Evolutionary conservation across 2,113 vertebrate genomes (phyloP).

Genomic region (Periophthalmus modestus): DNA sequence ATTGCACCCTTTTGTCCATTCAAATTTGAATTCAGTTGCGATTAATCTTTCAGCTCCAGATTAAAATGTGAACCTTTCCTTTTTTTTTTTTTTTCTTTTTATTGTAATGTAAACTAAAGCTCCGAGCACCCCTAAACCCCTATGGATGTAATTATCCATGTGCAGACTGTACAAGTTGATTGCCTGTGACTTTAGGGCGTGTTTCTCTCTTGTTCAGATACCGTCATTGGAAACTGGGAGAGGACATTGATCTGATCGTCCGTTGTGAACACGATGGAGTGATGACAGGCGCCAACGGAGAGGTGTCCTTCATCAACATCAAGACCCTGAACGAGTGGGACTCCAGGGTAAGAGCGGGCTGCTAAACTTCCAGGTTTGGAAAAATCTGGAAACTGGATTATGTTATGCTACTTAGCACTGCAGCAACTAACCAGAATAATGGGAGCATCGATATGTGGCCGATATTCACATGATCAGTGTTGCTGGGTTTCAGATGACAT

Average conservation of each 20-base stretch:
- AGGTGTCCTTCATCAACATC: constrained; percentile 97
- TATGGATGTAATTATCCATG: neutral
- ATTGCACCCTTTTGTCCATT: no score
- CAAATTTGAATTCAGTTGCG: no score
- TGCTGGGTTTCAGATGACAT: no score
- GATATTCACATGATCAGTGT: no score
- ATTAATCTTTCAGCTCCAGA: no score
- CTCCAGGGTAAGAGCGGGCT: constrained; percentile 83
- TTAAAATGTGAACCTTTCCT: no score
- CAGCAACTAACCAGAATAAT: no score
- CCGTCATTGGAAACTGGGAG: constrained; percentile 96
- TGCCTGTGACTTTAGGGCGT: neutral
- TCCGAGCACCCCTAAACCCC: no score
- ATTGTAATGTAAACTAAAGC: no score
- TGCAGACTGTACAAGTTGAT: neutral
- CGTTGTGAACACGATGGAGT: constrained; percentile 97
- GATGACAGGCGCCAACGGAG: constrained; percentile 96
- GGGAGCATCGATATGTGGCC: no score
- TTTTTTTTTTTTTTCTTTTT: no score
- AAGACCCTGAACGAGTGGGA: constrained; percentile 99
- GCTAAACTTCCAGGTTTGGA: neutral
- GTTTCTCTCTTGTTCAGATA: constrained; percentile 78
- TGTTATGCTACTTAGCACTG: no score
- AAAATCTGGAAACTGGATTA: neutral
- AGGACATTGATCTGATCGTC: constrained; percentile 96